phyloP scores from a whole-genome alignment of 2,797 vertebrate species.

The Moxostoma hubbsi region DNA sequence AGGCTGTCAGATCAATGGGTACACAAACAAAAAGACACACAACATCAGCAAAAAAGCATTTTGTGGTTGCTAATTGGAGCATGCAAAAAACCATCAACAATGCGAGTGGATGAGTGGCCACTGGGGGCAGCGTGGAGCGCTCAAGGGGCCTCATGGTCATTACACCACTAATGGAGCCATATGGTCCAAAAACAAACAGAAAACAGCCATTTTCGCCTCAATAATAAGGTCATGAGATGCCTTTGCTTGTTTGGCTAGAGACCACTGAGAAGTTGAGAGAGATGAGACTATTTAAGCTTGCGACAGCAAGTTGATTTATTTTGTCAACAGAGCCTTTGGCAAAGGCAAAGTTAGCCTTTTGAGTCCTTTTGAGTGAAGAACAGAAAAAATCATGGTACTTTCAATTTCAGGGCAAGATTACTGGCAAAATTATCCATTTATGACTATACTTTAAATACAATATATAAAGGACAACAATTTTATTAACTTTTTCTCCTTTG shows the following conservation, averaged over 20 bases:
- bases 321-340: constrained; percentile 56
- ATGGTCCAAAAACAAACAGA: constrained; percentile 83
- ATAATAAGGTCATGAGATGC: constrained; percentile 77
- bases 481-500: neutral
- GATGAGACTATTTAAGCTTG: constrained; percentile 53
- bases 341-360: constrained; percentile 53
- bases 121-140: constrained; percentile 60
- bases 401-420: constrained; percentile 35
- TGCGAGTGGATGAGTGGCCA: constrained; percentile 58
- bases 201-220: constrained; percentile 66
- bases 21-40: constrained; percentile 29
- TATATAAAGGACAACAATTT: neutral
- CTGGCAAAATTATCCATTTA: constrained; percentile 17
- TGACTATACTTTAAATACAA: constrained; percentile 12
- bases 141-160: constrained; percentile 77
- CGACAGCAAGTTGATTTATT: constrained; percentile 58
- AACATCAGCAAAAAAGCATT: constrained; percentile 47
- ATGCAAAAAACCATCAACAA: constrained; percentile 58
- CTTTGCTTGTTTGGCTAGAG: constrained; percentile 59
- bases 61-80: constrained; percentile 60
- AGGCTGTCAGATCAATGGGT: constrained; percentile 48
- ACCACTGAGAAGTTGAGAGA: constrained; percentile 59
- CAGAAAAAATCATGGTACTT: constrained; percentile 37
- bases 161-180: constrained; percentile 83
- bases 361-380: constrained; percentile 50